Conservation (phyloP, 2,888 invertebrate genomes). For the Temnothorax unifasciatus region DNA sequence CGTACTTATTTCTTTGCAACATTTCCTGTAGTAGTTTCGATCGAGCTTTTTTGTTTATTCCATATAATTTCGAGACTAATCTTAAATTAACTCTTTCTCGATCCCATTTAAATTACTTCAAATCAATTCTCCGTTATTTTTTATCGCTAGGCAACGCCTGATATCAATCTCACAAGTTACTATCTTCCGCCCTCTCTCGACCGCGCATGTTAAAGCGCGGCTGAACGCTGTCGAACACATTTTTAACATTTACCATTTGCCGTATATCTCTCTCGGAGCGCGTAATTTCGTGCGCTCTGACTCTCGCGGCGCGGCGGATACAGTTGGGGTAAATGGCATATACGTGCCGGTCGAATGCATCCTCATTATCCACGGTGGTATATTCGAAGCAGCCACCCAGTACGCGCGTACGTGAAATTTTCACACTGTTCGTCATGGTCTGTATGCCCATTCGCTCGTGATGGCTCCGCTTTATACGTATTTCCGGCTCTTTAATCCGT, state of each 20-base stretch:
- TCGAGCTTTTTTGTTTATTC: background rate
- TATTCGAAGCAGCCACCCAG: constrained; percentile 73
- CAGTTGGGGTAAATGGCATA: constrained; percentile 62
- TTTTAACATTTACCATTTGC: constrained; percentile 58
- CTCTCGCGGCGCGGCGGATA: constrained; percentile 49
- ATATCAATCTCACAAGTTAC: background rate
- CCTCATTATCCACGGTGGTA: constrained; percentile 75
- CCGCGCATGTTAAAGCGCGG: constrained; percentile 19
- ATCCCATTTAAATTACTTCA: background rate
- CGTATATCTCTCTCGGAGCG: constrained; percentile 24
- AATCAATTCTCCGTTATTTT: constrained; percentile 23
- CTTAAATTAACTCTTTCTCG: background rate
- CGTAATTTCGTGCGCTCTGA: constrained; percentile 33
- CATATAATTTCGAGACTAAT: background rate
- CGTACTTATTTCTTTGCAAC: background rate
- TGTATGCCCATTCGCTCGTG: constrained; percentile 36
- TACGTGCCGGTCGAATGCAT: constrained; percentile 72
- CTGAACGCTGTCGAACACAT: constrained; percentile 36
- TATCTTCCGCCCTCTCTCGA: background rate
- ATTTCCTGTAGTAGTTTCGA: background rate
- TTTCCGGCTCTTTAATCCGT: constrained; percentile 51
- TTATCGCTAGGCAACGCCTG: background rate
- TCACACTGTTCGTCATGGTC: constrained; percentile 74
- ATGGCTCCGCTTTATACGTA: constrained; percentile 43
- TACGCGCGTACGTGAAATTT: constrained; percentile 76